Conservation (phyloP, 2,888 invertebrate genomes). For the Julus scanicus region DNA sequence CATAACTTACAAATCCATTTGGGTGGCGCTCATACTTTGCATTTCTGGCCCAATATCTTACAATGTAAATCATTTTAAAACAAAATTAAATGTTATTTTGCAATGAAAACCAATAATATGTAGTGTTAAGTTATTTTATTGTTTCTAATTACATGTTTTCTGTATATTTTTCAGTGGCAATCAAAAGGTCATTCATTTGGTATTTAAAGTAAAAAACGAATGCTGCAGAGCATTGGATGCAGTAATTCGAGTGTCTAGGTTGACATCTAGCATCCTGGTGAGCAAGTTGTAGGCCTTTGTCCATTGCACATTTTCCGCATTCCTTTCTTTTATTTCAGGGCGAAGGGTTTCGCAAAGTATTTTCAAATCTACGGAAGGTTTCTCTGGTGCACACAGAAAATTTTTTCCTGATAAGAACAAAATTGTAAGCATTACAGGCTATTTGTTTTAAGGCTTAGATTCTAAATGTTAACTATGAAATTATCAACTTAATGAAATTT, state of each 20-base stretch:
- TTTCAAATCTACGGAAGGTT: constrained; percentile 64
- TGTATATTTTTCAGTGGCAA: neutral
- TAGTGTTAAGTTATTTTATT: neutral
- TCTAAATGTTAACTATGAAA: no score
- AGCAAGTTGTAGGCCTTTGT: constrained; percentile 74
- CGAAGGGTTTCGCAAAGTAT: constrained; percentile 65
- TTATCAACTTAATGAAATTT: no score
- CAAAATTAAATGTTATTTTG: constrained; percentile 53
- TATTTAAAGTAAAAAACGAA: constrained; percentile 73
- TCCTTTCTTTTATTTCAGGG: neutral
- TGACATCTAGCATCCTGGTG: constrained; percentile 78
- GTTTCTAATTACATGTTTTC: neutral
- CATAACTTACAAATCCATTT: neutral
- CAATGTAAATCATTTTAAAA: constrained; percentile 7
- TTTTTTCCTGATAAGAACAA: constrained; percentile 63
- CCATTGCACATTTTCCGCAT: neutral
- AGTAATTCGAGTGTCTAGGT: constrained; percentile 78
- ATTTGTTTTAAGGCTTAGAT: neutral
- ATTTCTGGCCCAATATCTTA: neutral
- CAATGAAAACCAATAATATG: constrained; percentile 39
- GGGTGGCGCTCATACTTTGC: neutral
- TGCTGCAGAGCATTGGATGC: constrained; percentile 81
- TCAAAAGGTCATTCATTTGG: neutral
- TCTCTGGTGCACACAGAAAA: constrained; percentile 61
- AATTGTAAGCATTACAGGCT: neutral